phyloP scores from a whole-genome alignment of 2,113 vertebrate genomes.

The Zonotrichia leucophrys region DNA sequence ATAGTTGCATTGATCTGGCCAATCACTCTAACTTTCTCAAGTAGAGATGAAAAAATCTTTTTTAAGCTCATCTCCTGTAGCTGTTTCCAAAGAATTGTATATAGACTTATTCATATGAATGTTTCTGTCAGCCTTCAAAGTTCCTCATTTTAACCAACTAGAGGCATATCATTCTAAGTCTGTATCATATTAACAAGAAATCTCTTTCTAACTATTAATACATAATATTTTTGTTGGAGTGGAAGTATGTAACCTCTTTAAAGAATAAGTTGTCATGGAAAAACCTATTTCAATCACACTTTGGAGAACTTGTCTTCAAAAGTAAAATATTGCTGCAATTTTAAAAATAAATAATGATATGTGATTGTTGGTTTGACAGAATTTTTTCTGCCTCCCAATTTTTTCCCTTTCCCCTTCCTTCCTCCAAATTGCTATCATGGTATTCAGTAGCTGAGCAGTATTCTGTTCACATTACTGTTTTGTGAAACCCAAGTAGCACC shows the following conservation, averaged over 20 bases:
- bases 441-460: neutral
- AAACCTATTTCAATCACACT: neutral
- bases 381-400: neutral
- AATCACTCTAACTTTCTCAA: neutral
- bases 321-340: neutral
- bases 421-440: rapidly evolving
- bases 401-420: rapidly evolving
- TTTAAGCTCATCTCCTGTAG: neutral
- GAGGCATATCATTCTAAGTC: neutral
- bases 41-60: neutral
- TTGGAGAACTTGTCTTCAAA: neutral
- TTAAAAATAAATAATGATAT: neutral
- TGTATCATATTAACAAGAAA: neutral
- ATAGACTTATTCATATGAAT: neutral
- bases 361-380: neutral
- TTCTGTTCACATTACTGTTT: neutral
- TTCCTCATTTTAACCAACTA: neutral
- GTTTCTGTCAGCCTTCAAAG: neutral
- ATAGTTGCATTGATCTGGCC: neutral
- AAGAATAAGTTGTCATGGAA: neutral
- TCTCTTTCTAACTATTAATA: neutral
- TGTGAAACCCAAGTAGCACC: neutral
- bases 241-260: neutral
- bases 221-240: neutral
- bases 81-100: neutral